phyloP scores from a whole-genome alignment of 1,140 invertebrate genomes.

The Drepana arcuata region DNA sequence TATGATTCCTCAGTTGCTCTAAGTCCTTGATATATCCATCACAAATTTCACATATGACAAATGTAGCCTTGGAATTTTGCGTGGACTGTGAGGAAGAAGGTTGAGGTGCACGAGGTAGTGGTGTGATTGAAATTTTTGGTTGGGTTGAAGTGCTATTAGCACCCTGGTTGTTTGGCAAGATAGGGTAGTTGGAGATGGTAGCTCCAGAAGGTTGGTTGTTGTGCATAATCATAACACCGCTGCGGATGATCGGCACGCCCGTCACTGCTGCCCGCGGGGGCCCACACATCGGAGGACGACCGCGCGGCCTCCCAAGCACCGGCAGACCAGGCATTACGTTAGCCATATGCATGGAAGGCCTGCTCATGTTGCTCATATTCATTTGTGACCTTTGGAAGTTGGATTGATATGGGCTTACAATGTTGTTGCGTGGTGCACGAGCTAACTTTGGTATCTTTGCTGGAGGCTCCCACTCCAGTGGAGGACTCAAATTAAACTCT shows the following conservation, averaged over 20 bases:
- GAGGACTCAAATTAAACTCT: constrained; percentile 87
- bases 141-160: constrained; percentile 44
- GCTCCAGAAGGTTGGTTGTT: constrained; percentile 50
- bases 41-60: constrained; percentile 96
- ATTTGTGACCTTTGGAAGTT: constrained; percentile 47
- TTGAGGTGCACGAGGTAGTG: constrained; percentile 81
- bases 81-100: constrained; percentile 61
- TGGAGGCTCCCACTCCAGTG: constrained; percentile 91
- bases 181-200: constrained; percentile 57
- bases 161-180: constrained; percentile 45
- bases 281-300: constrained; percentile 45
- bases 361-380: constrained; percentile 38
- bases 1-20: constrained; percentile 93
- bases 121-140: constrained; percentile 94
- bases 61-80: constrained; percentile 74
- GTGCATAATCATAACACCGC: constrained; percentile 65
- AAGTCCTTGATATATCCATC: constrained; percentile 96
- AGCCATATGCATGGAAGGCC: constrained; percentile 41
- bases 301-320: constrained; percentile 44
- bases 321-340: constrained; percentile 38
- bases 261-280: constrained; percentile 43
- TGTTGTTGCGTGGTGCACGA: constrained; percentile 64
- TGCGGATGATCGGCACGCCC: constrained; percentile 57
- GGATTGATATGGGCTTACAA: constrained; percentile 46
- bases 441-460: constrained; percentile 87